Evolutionary conservation across 2,888 invertebrate genomes (phyloP), one percentile per base, ranked within the genome.

Genomic region (Torymus auratus): DNA sequence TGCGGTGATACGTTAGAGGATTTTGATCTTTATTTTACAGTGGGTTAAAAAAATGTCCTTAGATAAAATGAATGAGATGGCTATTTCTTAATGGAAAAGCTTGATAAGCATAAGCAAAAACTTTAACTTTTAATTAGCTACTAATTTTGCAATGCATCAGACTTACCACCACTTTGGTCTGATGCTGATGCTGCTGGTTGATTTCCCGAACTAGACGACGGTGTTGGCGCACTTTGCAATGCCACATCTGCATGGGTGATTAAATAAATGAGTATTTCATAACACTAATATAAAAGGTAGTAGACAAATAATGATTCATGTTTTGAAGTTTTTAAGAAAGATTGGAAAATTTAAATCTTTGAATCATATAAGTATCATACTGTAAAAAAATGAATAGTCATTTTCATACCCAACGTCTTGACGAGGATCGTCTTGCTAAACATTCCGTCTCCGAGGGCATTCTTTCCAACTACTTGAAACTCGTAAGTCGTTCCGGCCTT

Each of bases 391-490:
- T 20, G 2, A 62, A 23, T 17, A 56, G 23, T 1, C 67, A 68
- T 73, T 58, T 79, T 91, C 93, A 93, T 93, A 98, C 98, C 97
- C 89, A 96, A 93, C 78, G 98, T 98, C 89, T 95, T 93, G 85
- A 97, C 96, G 80, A 96, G 96, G 89, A 98, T 96, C 82, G 96
- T 94, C 92, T 97, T 96, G 92, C 98, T 98, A 94, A 96, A 96
- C 95, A 98, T 96, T 83, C 98, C 98, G 89, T 98, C 97, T 83
- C 99, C 98, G 78, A 98, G 94, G 14, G 96, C 95, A 91, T 99
- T 99, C 90, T 97, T 96, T 80, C 98, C 97, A 87, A 98, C 95
- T 80, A 99, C 97, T 93, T 98, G 97, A 92, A 99, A 98, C 92
- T 99, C 98, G 92, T 99, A 98, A 78, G 95, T 95, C 60, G 97